A percentile compares a stretch with the other conserved stretches of the same genome.
These are phyloP conservation scores for Drosophila quinaria DNA, from an alignment of 2,888 invertebrate species.

Conservation along the genomic window DNA sequence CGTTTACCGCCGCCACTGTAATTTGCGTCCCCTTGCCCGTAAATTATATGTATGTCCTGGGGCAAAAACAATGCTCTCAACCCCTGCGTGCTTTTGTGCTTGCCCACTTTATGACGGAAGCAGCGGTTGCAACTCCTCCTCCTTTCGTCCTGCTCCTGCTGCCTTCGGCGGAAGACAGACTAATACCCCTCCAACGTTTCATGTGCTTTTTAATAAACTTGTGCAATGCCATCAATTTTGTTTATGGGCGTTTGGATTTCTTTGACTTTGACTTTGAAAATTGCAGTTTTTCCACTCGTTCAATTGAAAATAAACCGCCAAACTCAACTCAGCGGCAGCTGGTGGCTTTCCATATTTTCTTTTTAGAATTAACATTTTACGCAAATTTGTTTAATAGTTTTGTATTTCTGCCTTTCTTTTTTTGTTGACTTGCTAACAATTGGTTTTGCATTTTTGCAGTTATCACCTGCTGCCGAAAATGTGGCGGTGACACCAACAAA, in stretches of 20 bases:
- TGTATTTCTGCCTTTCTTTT: constrained; percentile 5
- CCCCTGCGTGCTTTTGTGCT: constrained; percentile 28
- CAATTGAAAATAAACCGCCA: constrained; percentile 38
- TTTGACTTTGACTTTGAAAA: constrained; percentile 65
- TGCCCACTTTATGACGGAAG: constrained; percentile 73
- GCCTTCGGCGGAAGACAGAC: constrained; percentile 23
- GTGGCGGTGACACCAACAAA: constrained; percentile 88
- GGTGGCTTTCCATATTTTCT: constrained; percentile 19
- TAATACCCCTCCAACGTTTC: constrained; percentile 27
- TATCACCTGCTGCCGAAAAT: constrained; percentile 56
- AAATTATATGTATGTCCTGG: constrained; percentile 73
- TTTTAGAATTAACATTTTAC: constrained; percentile 34
- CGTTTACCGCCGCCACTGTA: constrained; percentile 51
- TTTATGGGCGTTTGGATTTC: constrained; percentile 73
- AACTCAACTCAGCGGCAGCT: constrained; percentile 27
- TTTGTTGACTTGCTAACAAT: constrained; percentile 53
- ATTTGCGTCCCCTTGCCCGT: constrained; percentile 68
- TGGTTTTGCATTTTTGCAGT: constrained; percentile 64
- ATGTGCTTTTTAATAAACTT: constrained; percentile 77
- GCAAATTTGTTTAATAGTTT: constrained; percentile 6
- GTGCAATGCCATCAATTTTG: constrained; percentile 78
- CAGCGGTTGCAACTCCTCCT: constrained; percentile 4
- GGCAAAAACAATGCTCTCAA: constrained; percentile 49
- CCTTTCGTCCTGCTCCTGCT: not conserved
- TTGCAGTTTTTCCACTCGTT: constrained; percentile 53